Base-by-base conservation (phyloP, 2,797 vertebrate species). In the Remorina albescens region DNA sequence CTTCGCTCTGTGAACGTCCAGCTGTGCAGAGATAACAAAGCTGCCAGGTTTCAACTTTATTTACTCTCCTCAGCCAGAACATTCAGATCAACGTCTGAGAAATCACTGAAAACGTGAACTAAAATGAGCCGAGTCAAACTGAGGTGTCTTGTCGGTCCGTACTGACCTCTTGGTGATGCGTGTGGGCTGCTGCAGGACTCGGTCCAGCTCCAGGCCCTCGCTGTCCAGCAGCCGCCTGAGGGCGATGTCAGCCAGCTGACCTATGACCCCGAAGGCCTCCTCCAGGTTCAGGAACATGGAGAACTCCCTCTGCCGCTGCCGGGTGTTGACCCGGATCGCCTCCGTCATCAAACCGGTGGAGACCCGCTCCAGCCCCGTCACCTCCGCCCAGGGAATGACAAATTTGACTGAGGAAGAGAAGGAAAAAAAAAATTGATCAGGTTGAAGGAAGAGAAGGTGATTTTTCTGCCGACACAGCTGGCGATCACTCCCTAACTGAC, bases 281-380 rank as follows among this genome's bases (percentile, higher is more conserved):
- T 96, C 80, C 3, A 96, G 95, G 70, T 95, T 97, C 71, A 99
- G 93, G 89, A 99, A 99, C 74, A 97, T 99, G 91, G 98, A 98
- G 91, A 99, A 99, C 51, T 99, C 96, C 0, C 97, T 93, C 79
- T 97, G 96, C 51, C 96, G 95, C 30, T 87, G 94, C 18, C 94
- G 90, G 0, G 97, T 99, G 66, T 84, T 95, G 55, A 99, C 92
- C 0, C 96, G 93, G 71, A 99, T 93, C 0, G 95, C 96, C 23
- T 99, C 97, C 0, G 96, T 94, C 95, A 98, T 95, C 57, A 98
- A 94, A 23, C 96, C 94, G 1, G 95, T 95, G 73, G 96, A 96
- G 3, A 96, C 95, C 78, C 96, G 95, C 91, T 99, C 98, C 92
- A 99, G 76, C 67, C 95, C 95, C 37, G 94, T 96, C 72, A 99